Conservation (phyloP, 1,140 invertebrate genomes). For the Papilio glaucus region DNA sequence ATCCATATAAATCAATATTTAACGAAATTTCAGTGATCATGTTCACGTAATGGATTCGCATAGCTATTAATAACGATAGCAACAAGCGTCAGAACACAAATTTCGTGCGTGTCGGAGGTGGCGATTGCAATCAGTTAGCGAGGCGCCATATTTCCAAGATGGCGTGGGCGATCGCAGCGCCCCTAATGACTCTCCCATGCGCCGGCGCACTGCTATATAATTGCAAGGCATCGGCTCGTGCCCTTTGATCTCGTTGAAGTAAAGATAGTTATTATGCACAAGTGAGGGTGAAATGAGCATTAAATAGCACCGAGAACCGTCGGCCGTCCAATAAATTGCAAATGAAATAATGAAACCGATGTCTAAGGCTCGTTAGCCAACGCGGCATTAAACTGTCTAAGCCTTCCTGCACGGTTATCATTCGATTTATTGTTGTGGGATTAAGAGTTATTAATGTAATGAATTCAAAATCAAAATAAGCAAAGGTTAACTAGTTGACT, state of each 20-base stretch:
- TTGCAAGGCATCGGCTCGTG: slow-evolving; percentile 70
- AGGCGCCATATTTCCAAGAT: slow-evolving; percentile 61
- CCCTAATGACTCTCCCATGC: slow-evolving; percentile 75
- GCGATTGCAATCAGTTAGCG: slow-evolving; percentile 71
- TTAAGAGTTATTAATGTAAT: slow-evolving; percentile 24
- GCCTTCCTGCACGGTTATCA: slow-evolving; percentile 22
- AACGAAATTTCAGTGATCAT: too few relatives aligned
- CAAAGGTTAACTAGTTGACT: slow-evolving; percentile 9
- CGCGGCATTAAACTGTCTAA: slow-evolving; percentile 45
- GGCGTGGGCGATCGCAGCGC: slow-evolving; percentile 61
- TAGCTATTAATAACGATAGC: slow-evolving; percentile 8
- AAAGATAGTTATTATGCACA: slow-evolving; percentile 77
- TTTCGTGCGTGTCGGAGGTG: slow-evolving; percentile 67
- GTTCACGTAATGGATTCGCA: not conserved
- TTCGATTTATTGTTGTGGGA: slow-evolving; percentile 31
- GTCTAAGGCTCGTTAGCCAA: slow-evolving; percentile 60
- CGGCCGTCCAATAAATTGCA: slow-evolving; percentile 67
- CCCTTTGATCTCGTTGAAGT: slow-evolving; percentile 74
- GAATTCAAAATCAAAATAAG: not conserved
- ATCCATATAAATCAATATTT: too few relatives aligned
- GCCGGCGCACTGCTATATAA: slow-evolving; percentile 70
- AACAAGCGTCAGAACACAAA: slow-evolving; percentile 10
- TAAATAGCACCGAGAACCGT: slow-evolving; percentile 64
- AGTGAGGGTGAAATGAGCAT: slow-evolving; percentile 71
- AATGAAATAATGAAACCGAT: slow-evolving; percentile 69